phyloP scores from a whole-genome alignment of 1,140 invertebrate species.

The Campoletis sonorensis region DNA sequence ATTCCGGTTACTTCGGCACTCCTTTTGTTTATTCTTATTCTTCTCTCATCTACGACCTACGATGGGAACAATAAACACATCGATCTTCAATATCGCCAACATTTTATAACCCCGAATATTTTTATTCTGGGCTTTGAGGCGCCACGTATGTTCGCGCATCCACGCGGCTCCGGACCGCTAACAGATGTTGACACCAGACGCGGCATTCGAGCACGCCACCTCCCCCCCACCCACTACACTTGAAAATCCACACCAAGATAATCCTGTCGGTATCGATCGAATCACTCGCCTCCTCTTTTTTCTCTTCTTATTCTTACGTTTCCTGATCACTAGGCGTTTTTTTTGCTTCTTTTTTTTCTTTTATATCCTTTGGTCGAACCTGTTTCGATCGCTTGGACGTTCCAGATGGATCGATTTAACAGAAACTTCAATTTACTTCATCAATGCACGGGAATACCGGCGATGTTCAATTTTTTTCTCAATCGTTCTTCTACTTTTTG shows the following conservation, averaged over 20 bases:
- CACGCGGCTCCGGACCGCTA: conserved; percentile 48
- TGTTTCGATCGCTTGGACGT: not conserved
- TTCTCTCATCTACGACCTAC: no score
- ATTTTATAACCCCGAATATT: not conserved
- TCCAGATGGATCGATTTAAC: not conserved
- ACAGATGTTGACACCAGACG: conserved; percentile 50
- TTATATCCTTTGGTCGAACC: not conserved
- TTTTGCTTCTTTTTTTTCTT: no score
- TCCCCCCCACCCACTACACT: not conserved
- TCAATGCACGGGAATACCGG: not conserved
- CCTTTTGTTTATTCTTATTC: not conserved
- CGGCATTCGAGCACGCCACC: conserved; percentile 32
- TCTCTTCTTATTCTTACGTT: not conserved
- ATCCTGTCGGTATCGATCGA: not conserved
- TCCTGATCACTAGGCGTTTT: not conserved
- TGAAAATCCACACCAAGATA: not conserved
- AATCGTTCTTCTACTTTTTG: no score
- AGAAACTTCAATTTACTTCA: not conserved
- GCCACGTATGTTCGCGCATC: conserved; percentile 50
- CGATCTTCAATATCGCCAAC: not conserved
- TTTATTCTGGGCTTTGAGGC: conserved; percentile 35
- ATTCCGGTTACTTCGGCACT: not conserved
- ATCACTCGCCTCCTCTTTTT: no score
- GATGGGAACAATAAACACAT: not conserved
- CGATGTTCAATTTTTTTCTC: no score